Base-by-base conservation (phyloP, 2,113 vertebrate genomes). In the Rhizomys pruinosus region DNA sequence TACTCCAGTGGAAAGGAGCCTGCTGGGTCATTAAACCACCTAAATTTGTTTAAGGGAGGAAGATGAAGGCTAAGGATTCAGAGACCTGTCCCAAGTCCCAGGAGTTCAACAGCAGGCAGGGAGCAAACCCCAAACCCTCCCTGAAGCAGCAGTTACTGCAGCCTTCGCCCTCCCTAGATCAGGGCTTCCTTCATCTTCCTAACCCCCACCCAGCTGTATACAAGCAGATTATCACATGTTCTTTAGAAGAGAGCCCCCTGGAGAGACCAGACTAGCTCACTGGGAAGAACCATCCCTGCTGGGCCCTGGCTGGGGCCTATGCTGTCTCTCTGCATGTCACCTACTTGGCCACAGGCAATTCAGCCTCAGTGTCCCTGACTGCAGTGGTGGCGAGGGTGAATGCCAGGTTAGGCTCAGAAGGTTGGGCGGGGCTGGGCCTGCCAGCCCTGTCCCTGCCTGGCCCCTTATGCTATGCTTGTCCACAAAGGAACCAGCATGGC, bases 321-420 rank as follows among this genome's bases (percentile, higher is more conserved):
- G 37, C 68, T 0, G 0, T 27, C 42, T 59, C 42, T 59, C 22
- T 9, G n/a, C 29, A 0, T 6, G 20, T 27, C 2, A 7, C 80
- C 59, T 9, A 29, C 59, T 55, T 5, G 63, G 78, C 20, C 1
- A 11, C n/a, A 8, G 68, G 29, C 11, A 3, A 16, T 27, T 22
- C 32, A 8, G 66, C 68, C 52, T 86, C 6, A 0, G 7, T 7
- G 59, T 42, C 20, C 47, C 47, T 7, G 42, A 42, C 1, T 20
- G 2, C 47, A 47, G 92, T 29, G 4, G 32, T 5, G 23, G 44
- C 34, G 1, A 17, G 61, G n/a, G 76, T 39, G 39, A 42, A 42
- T 55, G 47, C 34, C 0, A 10, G 69, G 42, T 3, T 39, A 72
- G 86, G 81, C 63, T 74, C 61, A 32, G 84, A 39, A 82, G 55